These are phyloP conservation scores for Tragelaphus imberbis DNA, from an alignment of 2,113 vertebrate species.

Conservation along the genomic window DNA sequence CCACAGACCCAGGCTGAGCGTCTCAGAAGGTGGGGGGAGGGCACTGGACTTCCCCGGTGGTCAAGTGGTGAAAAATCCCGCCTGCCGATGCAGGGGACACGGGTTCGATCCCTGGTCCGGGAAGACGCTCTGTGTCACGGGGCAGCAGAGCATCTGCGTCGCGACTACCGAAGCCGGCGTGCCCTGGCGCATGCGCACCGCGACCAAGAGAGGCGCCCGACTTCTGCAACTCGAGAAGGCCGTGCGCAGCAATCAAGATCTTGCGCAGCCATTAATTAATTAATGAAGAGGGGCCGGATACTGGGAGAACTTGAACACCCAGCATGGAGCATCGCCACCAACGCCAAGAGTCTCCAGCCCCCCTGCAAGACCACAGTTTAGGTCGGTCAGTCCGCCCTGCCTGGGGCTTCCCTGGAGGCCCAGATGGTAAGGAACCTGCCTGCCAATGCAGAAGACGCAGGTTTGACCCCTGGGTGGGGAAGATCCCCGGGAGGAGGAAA, in stretches of 20 bases:
- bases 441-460: neutral
- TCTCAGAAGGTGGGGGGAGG: neutral
- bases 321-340: rapidly evolving
- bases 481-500: neutral
- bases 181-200: rapidly evolving
- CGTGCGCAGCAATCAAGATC: neutral
- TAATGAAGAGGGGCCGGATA: neutral
- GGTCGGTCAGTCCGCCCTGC: neutral
- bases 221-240: neutral
- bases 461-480: neutral
- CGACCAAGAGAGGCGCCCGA: rapidly evolving
- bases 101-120: neutral
- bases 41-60: neutral
- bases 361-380: no score
- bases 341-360: neutral
- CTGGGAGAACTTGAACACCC: neutral
- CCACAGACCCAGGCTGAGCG: neutral
- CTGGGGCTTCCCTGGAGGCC: neutral
- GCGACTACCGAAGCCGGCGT: rapidly evolving
- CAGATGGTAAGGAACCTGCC: neutral
- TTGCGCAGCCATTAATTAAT: rapidly evolving
- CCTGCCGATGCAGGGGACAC: neutral
- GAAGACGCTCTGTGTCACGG: neutral
- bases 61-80: neutral
- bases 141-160: neutral